phyloP scores from a whole-genome alignment of 2,113 vertebrate genomes.

The Neolamprologus devosi region DNA sequence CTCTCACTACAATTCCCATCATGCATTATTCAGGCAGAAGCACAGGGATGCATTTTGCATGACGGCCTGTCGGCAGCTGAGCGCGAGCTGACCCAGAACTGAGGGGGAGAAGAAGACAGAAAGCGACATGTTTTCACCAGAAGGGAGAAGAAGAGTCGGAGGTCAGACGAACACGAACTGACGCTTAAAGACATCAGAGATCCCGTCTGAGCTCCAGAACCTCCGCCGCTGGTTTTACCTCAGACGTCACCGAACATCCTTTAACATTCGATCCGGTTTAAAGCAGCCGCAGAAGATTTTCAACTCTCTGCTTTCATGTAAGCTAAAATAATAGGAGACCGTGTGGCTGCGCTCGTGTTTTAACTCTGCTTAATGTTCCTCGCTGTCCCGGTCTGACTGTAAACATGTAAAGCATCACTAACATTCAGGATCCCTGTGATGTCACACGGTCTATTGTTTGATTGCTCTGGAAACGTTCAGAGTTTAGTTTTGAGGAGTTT shows the following conservation, averaged over 20 bases:
- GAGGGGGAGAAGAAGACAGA: neutral
- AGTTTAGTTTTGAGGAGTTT: neutral
- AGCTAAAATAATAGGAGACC: neutral
- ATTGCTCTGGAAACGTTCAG: neutral
- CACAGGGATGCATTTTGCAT: neutral
- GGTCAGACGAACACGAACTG: neutral
- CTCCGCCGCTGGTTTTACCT: neutral
- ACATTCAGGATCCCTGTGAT: neutral
- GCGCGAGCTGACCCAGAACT: neutral
- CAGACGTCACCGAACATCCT: neutral
- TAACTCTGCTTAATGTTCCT: neutral
- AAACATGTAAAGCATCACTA: neutral
- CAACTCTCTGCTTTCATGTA: neutral
- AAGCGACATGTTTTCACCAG: neutral
- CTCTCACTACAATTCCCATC: conserved; percentile 45
- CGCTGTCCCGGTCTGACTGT: neutral
- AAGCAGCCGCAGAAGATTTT: accelerated
- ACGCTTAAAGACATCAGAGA: neutral
- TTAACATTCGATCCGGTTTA: neutral
- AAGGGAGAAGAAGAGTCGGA: neutral
- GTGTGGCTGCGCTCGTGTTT: neutral
- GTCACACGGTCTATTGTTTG: accelerated
- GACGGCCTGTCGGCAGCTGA: neutral
- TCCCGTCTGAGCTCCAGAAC: neutral
- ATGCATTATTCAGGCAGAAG: conserved; percentile 42